Conservation (phyloP, 2,888 invertebrate species). For the Nesidiocoris tenuis region DNA sequence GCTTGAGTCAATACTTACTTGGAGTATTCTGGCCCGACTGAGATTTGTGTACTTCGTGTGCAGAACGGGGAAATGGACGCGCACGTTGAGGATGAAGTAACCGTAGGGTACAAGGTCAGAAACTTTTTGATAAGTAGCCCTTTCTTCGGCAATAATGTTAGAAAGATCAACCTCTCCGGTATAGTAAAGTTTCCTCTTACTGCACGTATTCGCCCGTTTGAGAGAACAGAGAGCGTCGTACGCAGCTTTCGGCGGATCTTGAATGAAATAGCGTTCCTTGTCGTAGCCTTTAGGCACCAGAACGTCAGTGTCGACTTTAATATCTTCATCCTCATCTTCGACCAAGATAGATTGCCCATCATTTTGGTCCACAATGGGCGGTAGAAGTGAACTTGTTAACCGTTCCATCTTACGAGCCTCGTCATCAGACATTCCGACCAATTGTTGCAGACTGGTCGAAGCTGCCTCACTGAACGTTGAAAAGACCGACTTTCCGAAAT, state of each 20-base stretch:
- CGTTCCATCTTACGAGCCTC: neutral
- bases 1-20: conserved; percentile 32
- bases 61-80: conserved; percentile 35
- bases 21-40: conserved; percentile 14
- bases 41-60: conserved; percentile 22
- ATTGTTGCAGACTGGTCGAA: neutral
- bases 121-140: neutral
- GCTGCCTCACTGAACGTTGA: neutral
- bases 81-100: conserved; percentile 32
- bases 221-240: neutral
- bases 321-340: neutral
- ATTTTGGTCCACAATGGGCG: neutral
- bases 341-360: neutral
- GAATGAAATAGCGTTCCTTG: neutral
- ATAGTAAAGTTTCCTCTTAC: conserved; percentile 16
- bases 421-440: neutral
- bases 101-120: conserved; percentile 18
- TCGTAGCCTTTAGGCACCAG: neutral
- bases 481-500: conserved; percentile 8
- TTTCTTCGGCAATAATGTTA: conserved; percentile 1
- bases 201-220: neutral
- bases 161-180: conserved; percentile 12
- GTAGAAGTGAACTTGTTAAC: neutral
- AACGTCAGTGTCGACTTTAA: neutral
- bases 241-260: conserved; percentile 8